Base-by-base conservation (phyloP, 1,140 invertebrate genomes). In the Lucilia sericata region DNA sequence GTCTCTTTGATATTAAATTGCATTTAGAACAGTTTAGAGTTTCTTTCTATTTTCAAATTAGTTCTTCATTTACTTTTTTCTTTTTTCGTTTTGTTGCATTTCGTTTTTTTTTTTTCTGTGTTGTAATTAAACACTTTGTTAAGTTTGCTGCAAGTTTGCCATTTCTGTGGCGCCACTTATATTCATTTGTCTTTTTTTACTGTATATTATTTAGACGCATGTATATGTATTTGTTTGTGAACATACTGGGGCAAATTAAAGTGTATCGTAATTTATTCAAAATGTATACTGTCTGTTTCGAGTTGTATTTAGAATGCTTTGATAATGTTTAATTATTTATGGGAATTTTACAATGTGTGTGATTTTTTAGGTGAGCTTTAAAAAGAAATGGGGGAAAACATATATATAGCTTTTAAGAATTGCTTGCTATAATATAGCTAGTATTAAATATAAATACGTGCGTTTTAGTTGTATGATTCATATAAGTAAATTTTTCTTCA, bases 251-350 rank as follows among this genome's bases (percentile, higher is more conserved):
- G 55, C 42, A 42, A 60, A 7, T 60, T 60, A 17, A n/a, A 60
- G 55, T 60, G 55, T 60, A 14, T 60, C 55, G 14, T 60, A 60
- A 60, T 60, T 60, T 60, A 60, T 60, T 60, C 55, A 60, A 42
- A 42, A 42, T 5, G 42, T 42, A 42, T 60, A 60, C 14, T 60
- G 55, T 17, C 25, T 30, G 25, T 60, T 60, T 60, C 2, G 2
- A 17, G 55, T n/a, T 60, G n/a, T 60, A 14, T 17, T 17, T 60
- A 60, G 55, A 60, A 60, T 60, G 55, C 14, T 60, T 60, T 5
- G n/a, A n/a, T 60, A 60, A n/a, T n/a, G 1, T 17, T 60, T 60
- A 17, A 60, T 60, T 60, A 60, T 17, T 60, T 17, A 60, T 60
- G 55, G 14, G 14, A 17, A n/a, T 60, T 60, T 17, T 60, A 60